Evolutionary conservation across 1,140 invertebrate genomes (phyloP).

Genomic region (Drosophila asahinai): DNA sequence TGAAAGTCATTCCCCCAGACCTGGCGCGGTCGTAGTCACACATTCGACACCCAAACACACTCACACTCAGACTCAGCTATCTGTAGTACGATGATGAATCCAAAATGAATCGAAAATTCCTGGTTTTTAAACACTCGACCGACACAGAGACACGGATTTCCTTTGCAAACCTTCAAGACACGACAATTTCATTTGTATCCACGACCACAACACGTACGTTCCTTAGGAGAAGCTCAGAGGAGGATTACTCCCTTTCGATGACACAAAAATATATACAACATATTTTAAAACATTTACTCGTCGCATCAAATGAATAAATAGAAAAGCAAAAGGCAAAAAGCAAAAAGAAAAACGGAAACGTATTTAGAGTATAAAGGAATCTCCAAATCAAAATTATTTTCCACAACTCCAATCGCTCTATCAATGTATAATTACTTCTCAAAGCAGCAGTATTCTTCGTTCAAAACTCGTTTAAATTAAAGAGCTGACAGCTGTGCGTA

Average conservation of each 20-base stretch:
- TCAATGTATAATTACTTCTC: conserved; percentile 32
- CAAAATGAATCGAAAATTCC: conserved; percentile 34
- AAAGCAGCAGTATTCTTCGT: conserved; percentile 65
- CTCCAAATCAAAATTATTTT: conserved; percentile 16
- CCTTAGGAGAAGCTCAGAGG: conserved; percentile 32
- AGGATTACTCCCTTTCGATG: conserved; percentile 27
- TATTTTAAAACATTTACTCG: conserved; percentile 17
- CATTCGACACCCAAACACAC: not conserved
- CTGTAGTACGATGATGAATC: conserved; percentile 31
- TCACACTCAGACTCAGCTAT: conserved; percentile 6
- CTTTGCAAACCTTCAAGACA: conserved; percentile 16
- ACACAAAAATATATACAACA: conserved; percentile 43
- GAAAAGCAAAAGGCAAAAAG: conserved; percentile 24
- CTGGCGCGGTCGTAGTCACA: conserved; percentile 33
- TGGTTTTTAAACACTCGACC: conserved; percentile 39
- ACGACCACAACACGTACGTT: conserved; percentile 37
- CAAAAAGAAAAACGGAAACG: conserved; percentile 21
- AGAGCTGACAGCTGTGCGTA: conserved; percentile 14
- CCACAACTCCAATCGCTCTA: conserved; percentile 26
- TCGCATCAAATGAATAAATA: conserved; percentile 40
- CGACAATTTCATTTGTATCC: conserved; percentile 28
- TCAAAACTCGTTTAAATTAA: conserved; percentile 28
- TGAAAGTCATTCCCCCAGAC: conserved; percentile 20
- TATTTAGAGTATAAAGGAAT: conserved; percentile 28
- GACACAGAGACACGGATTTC: conserved; percentile 35